These are phyloP conservation scores for Selenia dentaria DNA, from an alignment of 2,888 invertebrate genomes.

Conservation along the genomic window DNA sequence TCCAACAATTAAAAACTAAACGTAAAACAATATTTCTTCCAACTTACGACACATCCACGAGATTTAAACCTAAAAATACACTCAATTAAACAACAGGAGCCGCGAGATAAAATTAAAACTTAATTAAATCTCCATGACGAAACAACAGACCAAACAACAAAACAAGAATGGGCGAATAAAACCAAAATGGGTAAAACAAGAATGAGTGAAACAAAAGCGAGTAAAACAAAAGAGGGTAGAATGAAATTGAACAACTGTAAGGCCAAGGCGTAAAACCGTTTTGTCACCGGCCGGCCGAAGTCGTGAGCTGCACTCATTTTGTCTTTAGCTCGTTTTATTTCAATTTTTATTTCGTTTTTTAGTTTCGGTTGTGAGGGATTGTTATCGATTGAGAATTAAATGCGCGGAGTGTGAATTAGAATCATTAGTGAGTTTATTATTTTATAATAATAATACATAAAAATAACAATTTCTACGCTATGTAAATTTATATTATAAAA, in stretches of 20 bases:
- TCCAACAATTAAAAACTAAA: constrained; percentile 15
- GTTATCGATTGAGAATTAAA: constrained; percentile 40
- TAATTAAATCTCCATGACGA: constrained; percentile 78
- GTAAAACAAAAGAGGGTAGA: constrained; percentile 26
- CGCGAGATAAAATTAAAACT: constrained; percentile 79
- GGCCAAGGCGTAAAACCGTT: constrained; percentile 62
- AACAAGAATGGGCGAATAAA: constrained; percentile 38
- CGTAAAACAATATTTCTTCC: constrained; percentile 48
- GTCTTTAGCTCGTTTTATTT: constrained; percentile 17
- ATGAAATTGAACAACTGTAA: constrained; percentile 30
- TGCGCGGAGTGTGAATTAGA: constrained; percentile 22
- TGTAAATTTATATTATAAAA: no score
- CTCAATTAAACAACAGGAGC: constrained; percentile 70
- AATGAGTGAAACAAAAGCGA: constrained; percentile 29
- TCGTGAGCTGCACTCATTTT: constrained; percentile 34
- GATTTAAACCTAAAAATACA: constrained; percentile 55
- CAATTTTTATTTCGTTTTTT: constrained; percentile 22
- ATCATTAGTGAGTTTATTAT: constrained; percentile 17
- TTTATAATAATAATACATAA: no score
- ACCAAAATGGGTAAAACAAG: constrained; percentile 36
- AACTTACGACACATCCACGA: constrained; percentile 37
- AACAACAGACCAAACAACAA: constrained; percentile 34
- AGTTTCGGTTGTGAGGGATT: constrained; percentile 27
- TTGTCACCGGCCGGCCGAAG: constrained; percentile 49
- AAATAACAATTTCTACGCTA: no score